These are phyloP conservation scores for Lepilemur septentrionalis DNA, from an alignment of 2,797 vertebrate genomes.

Conservation along the genomic window DNA sequence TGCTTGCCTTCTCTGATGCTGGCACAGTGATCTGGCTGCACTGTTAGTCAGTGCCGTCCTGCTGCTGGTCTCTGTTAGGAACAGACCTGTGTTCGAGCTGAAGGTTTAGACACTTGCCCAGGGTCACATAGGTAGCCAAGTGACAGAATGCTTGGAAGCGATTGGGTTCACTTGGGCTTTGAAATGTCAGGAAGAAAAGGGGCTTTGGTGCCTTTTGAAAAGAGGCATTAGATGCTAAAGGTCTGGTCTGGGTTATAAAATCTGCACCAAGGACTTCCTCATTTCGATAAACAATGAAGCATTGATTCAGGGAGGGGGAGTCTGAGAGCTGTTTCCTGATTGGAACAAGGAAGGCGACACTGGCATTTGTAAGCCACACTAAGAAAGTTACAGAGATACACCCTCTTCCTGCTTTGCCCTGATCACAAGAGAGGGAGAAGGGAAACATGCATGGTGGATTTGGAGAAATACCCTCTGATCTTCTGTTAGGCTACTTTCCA, in stretches of 20 bases:
- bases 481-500: not conserved
- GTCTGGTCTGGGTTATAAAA: constrained; percentile 22
- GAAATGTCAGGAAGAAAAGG: constrained; percentile 51
- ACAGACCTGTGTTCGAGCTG: not conserved
- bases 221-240: not conserved
- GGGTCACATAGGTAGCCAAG: not conserved
- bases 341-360: not conserved
- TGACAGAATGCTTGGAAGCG: not conserved
- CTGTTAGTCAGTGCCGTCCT: not conserved
- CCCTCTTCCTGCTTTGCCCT: not conserved
- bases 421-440: not conserved
- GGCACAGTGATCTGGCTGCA: not conserved
- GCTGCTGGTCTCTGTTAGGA: not conserved
- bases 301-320: not conserved
- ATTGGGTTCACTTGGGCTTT: not conserved
- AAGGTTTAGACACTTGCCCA: not conserved
- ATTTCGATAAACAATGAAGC: not conserved
- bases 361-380: not conserved
- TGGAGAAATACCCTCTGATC: not conserved
- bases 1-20: not conserved
- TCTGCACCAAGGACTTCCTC: not conserved
- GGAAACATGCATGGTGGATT: not conserved
- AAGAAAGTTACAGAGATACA: not conserved
- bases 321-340: constrained; percentile 23
- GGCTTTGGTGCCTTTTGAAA: constrained; percentile 32